Percentiles rank a stretch among this genome's conserved stretches.
phyloP scores from a whole-genome alignment of 30 jellyfish, hydroid and myxozoan genomes.

The Chironex yamaguchii region DNA sequence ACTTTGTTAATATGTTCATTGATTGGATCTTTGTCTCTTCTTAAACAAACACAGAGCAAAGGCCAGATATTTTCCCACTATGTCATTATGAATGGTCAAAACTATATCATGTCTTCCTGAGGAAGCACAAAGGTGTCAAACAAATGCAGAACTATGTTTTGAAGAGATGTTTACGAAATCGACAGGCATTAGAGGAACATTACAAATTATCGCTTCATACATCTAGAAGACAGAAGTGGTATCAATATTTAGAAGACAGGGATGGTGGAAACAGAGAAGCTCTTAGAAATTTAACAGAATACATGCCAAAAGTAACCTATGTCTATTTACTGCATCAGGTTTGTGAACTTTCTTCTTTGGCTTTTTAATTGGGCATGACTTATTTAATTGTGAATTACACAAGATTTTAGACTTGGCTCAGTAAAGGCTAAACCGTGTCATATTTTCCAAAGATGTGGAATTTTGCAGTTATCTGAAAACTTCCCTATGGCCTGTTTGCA shows the following conservation, averaged over 20 bases:
- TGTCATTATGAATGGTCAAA: conserved; percentile 98
- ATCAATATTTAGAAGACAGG: conserved; percentile 88
- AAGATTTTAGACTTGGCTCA: too few species aligned
- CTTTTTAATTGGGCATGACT: too few species aligned
- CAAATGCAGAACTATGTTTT: conserved; percentile 90
- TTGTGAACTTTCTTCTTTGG: too few species aligned
- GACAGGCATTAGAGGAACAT: conserved; percentile 97
- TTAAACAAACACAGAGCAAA: conserved; percentile 35
- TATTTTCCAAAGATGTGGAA: too few species aligned
- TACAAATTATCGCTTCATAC: conserved; percentile 90
- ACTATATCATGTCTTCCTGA: conserved; percentile 77
- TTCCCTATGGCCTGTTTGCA: too few species aligned
- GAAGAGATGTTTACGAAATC: conserved; percentile 87
- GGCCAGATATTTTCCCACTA: conserved; percentile 92
- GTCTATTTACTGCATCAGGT: conserved; percentile 93
- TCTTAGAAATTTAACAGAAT: conserved; percentile 86
- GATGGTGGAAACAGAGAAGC: conserved; percentile 96
- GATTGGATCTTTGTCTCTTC: too few species aligned
- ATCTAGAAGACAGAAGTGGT: conserved; percentile 94
- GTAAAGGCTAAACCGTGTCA: too few species aligned
- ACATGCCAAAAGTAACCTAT: conserved; percentile 95
- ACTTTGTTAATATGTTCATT: neutral
- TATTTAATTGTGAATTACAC: too few species aligned
- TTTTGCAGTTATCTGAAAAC: too few species aligned
- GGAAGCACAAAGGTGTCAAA: conserved; percentile 84